These are phyloP conservation scores for Leptocoma aspasia DNA, from an alignment of 2,113 vertebrate genomes.

Conservation along the genomic window DNA sequence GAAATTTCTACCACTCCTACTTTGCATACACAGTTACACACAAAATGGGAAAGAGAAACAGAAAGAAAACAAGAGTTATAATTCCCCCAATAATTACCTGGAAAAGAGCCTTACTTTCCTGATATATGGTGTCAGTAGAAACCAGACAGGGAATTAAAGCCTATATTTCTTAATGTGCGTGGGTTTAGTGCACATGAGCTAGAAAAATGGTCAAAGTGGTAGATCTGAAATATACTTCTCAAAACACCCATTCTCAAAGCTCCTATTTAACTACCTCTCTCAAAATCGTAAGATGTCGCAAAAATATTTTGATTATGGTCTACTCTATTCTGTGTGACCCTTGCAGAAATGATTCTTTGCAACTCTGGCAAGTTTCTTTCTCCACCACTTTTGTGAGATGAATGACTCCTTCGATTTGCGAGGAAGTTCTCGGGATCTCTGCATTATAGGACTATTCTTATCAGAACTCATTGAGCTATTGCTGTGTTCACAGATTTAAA, in stretches of 20 bases:
- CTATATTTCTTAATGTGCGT: not conserved
- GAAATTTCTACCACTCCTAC: not conserved
- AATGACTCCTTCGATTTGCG: not conserved
- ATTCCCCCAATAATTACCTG: not conserved
- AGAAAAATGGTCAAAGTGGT: not conserved
- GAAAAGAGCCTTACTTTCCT: not conserved
- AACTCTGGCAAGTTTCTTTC: not conserved
- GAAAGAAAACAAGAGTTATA: not conserved
- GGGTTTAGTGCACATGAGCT: not conserved
- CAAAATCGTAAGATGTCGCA: not conserved
- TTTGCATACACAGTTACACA: not conserved
- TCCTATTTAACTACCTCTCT: not conserved
- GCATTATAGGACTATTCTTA: slow-evolving; percentile 19
- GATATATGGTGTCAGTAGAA: not conserved
- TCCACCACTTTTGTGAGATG: not conserved
- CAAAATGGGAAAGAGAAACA: not conserved
- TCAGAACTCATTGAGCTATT: slow-evolving; percentile 6
- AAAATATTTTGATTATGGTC: not conserved
- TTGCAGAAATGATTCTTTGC: not conserved
- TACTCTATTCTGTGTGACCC: not conserved
- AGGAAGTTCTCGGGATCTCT: slow-evolving; percentile 21
- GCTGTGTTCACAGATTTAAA: slow-evolving; percentile 12
- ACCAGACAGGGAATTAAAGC: not conserved
- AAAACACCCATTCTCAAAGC: not conserved
- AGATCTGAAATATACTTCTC: not conserved